Base-by-base conservation (phyloP, 2,888 invertebrate genomes). In the Seladonia tumulorum region DNA sequence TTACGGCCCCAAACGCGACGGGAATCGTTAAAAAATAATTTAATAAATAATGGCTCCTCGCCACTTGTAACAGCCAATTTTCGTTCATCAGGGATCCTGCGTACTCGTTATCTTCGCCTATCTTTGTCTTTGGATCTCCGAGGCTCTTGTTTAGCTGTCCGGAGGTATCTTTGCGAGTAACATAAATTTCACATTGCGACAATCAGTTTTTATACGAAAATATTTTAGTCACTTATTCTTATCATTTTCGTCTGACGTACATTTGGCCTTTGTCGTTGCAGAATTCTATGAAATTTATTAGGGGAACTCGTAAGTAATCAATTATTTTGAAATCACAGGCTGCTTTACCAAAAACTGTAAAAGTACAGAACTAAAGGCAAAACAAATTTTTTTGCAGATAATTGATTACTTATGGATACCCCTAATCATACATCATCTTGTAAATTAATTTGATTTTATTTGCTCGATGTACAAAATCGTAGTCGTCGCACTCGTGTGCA, bases 11-110 rank as follows among this genome's bases (percentile, higher is more conserved):
- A 2, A 29, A 29, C 7, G 29, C 29, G 5, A 7, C 16, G 29
- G 63, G 63, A 7, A 63, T 63, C 63, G 63, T 63, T 63, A 63
- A 63, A 63, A 63, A 63, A 63, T 63, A 63, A 63, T 63, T 63
- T 29, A 29, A 63, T 7, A 29, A 63, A 14, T 29, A 29, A 29
- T 29, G 29, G 18, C n/a, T 2, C n/a, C 35, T 35, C 57, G n/a
- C 18, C 63, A 63, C 16, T 63, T 63, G 5, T 63, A 57, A 57
- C 57, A n/a, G n/a, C 57, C 57, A 57, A 57, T 57, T 57, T 57
- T 57, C n/a, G n/a, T n/a, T 7, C 12, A 12, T n/a, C 10, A 10
- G 10, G 8, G 57, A 8, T 57, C 10, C 57, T 1, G 53, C 60
- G 60, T 25, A 29, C 29, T 25, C 63, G 29, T 63, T 29, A 63